Conservation (phyloP, 2,113 vertebrate species). For the Carassius auratus region DNA sequence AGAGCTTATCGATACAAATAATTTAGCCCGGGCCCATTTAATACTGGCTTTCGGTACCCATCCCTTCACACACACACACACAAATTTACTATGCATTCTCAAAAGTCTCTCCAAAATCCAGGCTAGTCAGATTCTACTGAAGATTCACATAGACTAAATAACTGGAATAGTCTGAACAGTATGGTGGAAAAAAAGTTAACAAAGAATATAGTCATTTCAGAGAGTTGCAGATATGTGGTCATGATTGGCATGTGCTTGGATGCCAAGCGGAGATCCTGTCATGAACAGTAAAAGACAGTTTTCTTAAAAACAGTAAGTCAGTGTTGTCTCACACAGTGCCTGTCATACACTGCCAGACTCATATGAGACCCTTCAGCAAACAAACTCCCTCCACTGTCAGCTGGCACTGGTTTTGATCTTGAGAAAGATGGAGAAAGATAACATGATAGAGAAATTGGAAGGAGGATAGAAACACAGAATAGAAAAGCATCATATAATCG, state of each 20-base stretch:
- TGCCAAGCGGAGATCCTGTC: conserved; percentile 38
- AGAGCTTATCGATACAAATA: no score
- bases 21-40: no score
- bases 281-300: conserved; percentile 10
- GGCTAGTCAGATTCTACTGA: neutral
- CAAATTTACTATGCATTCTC: neutral
- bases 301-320: conserved; percentile 36
- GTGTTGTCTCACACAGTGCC: conserved; percentile 28
- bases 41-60: no score
- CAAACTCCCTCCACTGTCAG: conserved; percentile 12
- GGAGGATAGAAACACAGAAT: neutral
- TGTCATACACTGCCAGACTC: conserved; percentile 46
- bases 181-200: neutral
- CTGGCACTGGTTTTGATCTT: neutral
- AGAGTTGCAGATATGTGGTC: conserved; percentile 18
- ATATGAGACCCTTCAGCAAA: conserved; percentile 35
- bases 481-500: no score
- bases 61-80: no score
- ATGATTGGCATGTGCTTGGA: conserved; percentile 25
- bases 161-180: neutral
- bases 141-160: neutral
- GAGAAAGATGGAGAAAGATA: neutral
- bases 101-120: neutral
- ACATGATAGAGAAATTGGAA: neutral
- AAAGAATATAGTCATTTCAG: neutral